Conservation (phyloP, 2,113 vertebrate species). For the Gobio gobio region DNA sequence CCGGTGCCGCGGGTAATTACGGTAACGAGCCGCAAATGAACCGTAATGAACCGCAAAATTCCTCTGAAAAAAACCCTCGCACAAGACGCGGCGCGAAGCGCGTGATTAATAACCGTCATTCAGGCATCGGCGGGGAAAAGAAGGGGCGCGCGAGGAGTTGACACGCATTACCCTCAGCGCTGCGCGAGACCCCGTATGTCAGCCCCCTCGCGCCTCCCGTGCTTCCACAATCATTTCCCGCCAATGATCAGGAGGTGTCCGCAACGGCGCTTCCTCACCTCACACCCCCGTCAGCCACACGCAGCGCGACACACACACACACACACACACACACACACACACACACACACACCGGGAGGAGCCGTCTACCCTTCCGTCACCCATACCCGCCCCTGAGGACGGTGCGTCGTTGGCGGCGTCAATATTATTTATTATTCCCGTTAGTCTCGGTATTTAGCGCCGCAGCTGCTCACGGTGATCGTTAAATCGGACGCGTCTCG, state of each 20-base stretch:
- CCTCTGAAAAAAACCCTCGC: slow-evolving; percentile 36
- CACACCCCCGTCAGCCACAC: slow-evolving; percentile 68
- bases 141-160: slow-evolving; percentile 34
- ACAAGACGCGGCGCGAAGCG: slow-evolving; percentile 18
- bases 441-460: slow-evolving; percentile 61
- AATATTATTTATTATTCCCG: slow-evolving; percentile 64
- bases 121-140: slow-evolving; percentile 29
- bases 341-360: slow-evolving; percentile 62
- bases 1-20: slow-evolving; percentile 60
- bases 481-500: slow-evolving; percentile 38
- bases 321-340: slow-evolving; percentile 59
- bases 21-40: slow-evolving; percentile 60
- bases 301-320: slow-evolving; percentile 55
- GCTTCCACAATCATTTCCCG: slow-evolving; percentile 72
- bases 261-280: slow-evolving; percentile 80
- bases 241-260: slow-evolving; percentile 81
- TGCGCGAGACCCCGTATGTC: slow-evolving; percentile 40
- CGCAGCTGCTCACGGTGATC: slow-evolving; percentile 46
- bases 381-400: slow-evolving; percentile 62
- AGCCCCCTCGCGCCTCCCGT: slow-evolving; percentile 68
- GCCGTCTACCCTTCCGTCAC: slow-evolving; percentile 63
- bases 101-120: slow-evolving; percentile 54
- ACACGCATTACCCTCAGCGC: slow-evolving; percentile 41
- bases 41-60: slow-evolving; percentile 60
- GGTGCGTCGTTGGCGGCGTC: slow-evolving; percentile 63